These are phyloP conservation scores for Arge pagana DNA, from an alignment of 2,888 invertebrate species.

Conservation along the genomic window DNA sequence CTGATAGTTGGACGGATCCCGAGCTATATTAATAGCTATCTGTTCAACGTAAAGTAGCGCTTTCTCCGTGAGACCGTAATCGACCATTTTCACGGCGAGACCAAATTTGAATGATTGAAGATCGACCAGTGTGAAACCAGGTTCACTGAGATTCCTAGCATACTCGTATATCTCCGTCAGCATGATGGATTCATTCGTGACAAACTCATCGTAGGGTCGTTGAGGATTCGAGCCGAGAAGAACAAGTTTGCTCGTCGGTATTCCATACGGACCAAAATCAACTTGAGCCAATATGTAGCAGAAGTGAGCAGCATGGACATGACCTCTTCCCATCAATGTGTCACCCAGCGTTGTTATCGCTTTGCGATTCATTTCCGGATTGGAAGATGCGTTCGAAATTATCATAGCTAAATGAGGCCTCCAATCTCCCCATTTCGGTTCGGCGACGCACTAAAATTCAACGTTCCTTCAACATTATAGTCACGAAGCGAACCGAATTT, in stretches of 20 bases:
- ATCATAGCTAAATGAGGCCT: slow-evolving; percentile 95
- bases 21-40: slow-evolving; percentile 70
- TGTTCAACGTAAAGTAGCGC: slow-evolving; percentile 85
- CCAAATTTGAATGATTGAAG: slow-evolving; percentile 82
- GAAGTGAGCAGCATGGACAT: slow-evolving; percentile 90
- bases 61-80: slow-evolving; percentile 78
- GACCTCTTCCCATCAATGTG: slow-evolving; percentile 74
- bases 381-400: slow-evolving; percentile 79
- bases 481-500: slow-evolving; percentile 17
- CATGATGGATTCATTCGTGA: slow-evolving; percentile 83
- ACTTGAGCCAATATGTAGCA: slow-evolving; percentile 90
- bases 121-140: slow-evolving; percentile 72
- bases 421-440: slow-evolving; percentile 91
- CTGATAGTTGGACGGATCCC: slow-evolving; percentile 62
- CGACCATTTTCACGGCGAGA: slow-evolving; percentile 76
- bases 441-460: slow-evolving; percentile 65
- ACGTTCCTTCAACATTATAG: slow-evolving; percentile 45
- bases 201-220: slow-evolving; percentile 69
- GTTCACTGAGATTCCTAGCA: slow-evolving; percentile 79
- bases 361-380: slow-evolving; percentile 77
- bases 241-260: slow-evolving; percentile 70
- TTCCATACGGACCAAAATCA: slow-evolving; percentile 61
- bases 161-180: slow-evolving; percentile 96
- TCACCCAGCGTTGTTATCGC: slow-evolving; percentile 78
- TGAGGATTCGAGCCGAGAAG: slow-evolving; percentile 77